These are phyloP conservation scores for Mythimna albipuncta DNA, from an alignment of 2,888 invertebrate species.

Conservation along the genomic window DNA sequence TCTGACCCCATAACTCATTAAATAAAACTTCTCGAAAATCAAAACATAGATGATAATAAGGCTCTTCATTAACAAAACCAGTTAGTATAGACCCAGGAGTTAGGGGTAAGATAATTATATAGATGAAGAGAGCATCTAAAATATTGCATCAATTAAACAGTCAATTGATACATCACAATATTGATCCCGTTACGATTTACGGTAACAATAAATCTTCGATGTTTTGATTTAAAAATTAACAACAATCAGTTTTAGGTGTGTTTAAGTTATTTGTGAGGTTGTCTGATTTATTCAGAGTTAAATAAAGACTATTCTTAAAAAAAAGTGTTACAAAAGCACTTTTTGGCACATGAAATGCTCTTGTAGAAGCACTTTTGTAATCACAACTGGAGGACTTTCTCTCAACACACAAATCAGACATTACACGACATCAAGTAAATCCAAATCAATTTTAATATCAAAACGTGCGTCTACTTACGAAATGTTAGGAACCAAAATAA, in stretches of 20 bases:
- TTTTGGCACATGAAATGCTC: no score
- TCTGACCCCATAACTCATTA: conserved; percentile 28
- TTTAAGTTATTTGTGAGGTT: neutral
- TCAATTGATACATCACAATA: conserved; percentile 25
- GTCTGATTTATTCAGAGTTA: neutral
- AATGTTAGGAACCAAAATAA: conserved; percentile 77
- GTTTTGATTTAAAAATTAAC: conserved; percentile 11
- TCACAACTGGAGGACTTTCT: neutral
- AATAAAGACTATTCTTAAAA: no score
- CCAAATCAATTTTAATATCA: conserved; percentile 60
- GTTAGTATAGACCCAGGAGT: conserved; percentile 14
- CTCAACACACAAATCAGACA: conserved; percentile 23
- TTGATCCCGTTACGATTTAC: conserved; percentile 38
- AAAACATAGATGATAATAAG: conserved; percentile 4
- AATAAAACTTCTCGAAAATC: conserved; percentile 28
- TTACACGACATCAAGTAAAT: conserved; percentile 35
- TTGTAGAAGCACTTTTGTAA: neutral
- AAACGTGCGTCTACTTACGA: conserved; percentile 63
- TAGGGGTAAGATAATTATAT: conserved; percentile 23
- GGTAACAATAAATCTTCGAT: conserved; percentile 27
- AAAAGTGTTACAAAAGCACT: no score
- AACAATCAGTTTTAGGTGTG: neutral
- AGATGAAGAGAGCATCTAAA: conserved; percentile 18
- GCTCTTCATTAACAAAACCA: conserved; percentile 45
- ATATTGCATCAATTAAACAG: conserved; percentile 42